Conservation (phyloP, 1,140 invertebrate genomes). For the Himalopsyche phryganea region DNA sequence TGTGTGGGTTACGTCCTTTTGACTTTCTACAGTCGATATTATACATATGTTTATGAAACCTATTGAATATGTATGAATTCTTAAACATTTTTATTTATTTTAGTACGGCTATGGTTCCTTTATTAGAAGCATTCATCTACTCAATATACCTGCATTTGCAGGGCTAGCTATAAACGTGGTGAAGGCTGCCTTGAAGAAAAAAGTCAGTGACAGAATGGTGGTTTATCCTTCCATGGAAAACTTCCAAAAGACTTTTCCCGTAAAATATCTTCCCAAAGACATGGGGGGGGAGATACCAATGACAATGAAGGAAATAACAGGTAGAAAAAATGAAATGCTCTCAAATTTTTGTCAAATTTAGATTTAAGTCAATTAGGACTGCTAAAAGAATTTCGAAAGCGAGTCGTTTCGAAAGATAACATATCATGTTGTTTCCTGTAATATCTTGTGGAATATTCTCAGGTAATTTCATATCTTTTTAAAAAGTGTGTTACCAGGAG, state of each 20-base stretch:
- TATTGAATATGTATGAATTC: too few relatives aligned
- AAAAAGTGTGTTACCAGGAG: neutral
- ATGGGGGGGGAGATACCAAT: conserved; percentile 30
- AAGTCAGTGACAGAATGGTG: conserved; percentile 37
- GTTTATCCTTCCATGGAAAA: conserved; percentile 8
- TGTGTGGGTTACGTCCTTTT: too few relatives aligned
- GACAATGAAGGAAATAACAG: conserved; percentile 37
- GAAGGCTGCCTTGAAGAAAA: conserved; percentile 40
- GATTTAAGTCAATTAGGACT: neutral
- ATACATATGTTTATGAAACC: too few relatives aligned
- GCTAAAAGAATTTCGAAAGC: neutral
- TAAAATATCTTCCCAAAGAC: conserved; percentile 15
- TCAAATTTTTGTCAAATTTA: too few relatives aligned
- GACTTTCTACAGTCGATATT: too few relatives aligned
- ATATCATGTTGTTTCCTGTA: neutral
- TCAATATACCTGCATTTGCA: conserved; percentile 39
- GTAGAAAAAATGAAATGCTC: too few relatives aligned
- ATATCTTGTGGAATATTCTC: neutral
- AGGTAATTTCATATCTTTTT: neutral
- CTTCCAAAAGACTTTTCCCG: conserved; percentile 6
- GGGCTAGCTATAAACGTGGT: conserved; percentile 37
- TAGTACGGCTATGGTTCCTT: conserved; percentile 53
- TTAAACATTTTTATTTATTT: too few relatives aligned
- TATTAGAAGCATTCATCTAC: conserved; percentile 53
- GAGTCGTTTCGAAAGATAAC: neutral